phyloP scores from a whole-genome alignment of 92 coral and sea anemone species.

The Zoanthus sansibaricus region DNA sequence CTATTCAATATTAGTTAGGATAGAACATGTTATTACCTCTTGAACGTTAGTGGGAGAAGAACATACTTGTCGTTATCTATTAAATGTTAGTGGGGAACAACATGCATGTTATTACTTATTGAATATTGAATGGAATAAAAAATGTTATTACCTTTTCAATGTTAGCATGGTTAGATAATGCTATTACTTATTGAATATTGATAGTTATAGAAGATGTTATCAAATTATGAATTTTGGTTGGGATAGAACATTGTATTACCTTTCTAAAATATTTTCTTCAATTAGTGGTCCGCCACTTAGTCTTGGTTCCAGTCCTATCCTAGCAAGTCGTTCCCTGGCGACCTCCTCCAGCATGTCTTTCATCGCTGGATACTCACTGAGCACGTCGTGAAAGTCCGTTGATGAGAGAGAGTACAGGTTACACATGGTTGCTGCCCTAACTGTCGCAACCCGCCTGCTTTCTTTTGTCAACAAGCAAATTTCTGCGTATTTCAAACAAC shows the following conservation, averaged over 20 bases:
- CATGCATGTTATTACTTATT: too few species aligned
- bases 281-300: constrained; percentile 56
- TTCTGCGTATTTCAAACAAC: constrained; percentile 53
- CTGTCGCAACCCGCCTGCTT: constrained; percentile 92
- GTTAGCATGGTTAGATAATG: neutral
- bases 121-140: too few species aligned
- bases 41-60: too few species aligned
- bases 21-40: too few species aligned
- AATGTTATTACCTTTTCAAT: too few species aligned
- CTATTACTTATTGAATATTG: too few species aligned
- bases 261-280: constrained; percentile 33
- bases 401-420: constrained; percentile 86
- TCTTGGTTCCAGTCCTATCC: constrained; percentile 83
- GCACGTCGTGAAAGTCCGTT: constrained; percentile 81
- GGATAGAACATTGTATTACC: constrained; percentile 6
- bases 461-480: constrained; percentile 90
- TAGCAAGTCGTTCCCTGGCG: constrained; percentile 91
- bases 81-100: too few species aligned
- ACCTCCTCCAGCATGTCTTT: constrained; percentile 80
- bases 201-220: too few species aligned
- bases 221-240: too few species aligned
- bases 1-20: too few species aligned
- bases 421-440: constrained; percentile 95
- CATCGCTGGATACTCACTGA: constrained; percentile 89
- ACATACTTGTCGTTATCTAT: too few species aligned